Evolutionary conservation across 2,113 vertebrate genomes (phyloP).

Genomic region (Peromyscus leucopus): DNA sequence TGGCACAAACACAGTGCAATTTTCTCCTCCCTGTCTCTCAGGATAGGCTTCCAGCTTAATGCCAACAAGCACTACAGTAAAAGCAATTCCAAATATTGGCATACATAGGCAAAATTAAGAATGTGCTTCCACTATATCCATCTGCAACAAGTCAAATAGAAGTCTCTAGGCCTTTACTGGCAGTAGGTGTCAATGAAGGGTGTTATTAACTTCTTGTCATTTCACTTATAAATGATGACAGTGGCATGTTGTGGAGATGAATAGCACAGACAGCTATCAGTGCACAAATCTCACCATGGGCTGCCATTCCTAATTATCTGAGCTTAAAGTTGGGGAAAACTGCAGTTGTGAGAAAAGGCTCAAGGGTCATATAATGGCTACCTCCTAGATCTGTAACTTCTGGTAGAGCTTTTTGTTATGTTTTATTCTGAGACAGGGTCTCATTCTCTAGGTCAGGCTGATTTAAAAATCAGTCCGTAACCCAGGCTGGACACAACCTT

Average conservation of each 20-base stretch:
- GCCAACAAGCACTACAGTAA: conserved; percentile 29
- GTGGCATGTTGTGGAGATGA: neutral
- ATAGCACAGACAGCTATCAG: neutral
- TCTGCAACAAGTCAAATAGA: conserved; percentile 34
- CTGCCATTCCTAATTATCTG: neutral
- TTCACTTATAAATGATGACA: neutral
- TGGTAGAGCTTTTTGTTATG: neutral
- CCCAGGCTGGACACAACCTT: neutral
- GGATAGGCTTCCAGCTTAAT: neutral
- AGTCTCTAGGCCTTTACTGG: neutral
- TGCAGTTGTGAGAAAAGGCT: neutral
- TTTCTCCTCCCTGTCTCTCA: conserved; percentile 49
- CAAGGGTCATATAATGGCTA: conserved; percentile 13
- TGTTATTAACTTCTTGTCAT: conserved; percentile 12
- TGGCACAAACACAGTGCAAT: conserved; percentile 37
- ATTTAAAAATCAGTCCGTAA: neutral
- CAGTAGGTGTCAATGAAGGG: neutral
- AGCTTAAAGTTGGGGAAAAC: conserved; percentile 14
- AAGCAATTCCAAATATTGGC: conserved; percentile 56
- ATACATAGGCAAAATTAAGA: conserved; percentile 49
- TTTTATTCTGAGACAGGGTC: neutral
- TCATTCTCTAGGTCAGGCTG: neutral
- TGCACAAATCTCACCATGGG: neutral
- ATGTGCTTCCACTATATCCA: neutral
- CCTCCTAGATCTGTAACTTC: neutral